Conservation (phyloP, 2,113 vertebrate species). For the Coreoperca whiteheadi region DNA sequence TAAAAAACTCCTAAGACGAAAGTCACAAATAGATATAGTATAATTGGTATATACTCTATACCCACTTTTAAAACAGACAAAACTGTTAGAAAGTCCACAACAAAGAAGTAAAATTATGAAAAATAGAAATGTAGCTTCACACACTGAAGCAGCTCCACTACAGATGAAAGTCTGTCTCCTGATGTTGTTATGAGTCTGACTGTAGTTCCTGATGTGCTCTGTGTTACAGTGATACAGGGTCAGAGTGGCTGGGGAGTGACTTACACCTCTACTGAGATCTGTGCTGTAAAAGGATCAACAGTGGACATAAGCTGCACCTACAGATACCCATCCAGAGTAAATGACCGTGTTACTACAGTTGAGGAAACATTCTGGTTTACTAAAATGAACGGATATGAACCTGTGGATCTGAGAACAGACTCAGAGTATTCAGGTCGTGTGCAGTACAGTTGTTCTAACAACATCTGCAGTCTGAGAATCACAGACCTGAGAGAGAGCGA, state of each 20-base stretch:
- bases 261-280: neutral
- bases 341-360: rapidly evolving
- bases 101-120: too few relatives aligned
- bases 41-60: too few relatives aligned
- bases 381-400: rapidly evolving
- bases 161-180: neutral
- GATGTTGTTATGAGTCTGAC: neutral
- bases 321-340: neutral
- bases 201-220: neutral
- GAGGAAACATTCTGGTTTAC: conserved; percentile 10
- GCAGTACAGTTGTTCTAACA: rapidly evolving
- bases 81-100: too few relatives aligned
- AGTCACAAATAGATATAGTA: too few relatives aligned
- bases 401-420: conserved; percentile 1
- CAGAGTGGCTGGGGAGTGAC: neutral
- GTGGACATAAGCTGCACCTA: neutral
- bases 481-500: conserved; percentile 39
- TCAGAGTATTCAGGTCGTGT: neutral
- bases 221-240: conserved; percentile 28
- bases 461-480: conserved; percentile 3
- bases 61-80: too few relatives aligned
- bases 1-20: too few relatives aligned
- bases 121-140: too few relatives aligned
- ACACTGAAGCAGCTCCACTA: neutral
- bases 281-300: conserved; percentile 35